phyloP scores from a whole-genome alignment of 2,888 invertebrate species.

The Limnephilus auricula region DNA sequence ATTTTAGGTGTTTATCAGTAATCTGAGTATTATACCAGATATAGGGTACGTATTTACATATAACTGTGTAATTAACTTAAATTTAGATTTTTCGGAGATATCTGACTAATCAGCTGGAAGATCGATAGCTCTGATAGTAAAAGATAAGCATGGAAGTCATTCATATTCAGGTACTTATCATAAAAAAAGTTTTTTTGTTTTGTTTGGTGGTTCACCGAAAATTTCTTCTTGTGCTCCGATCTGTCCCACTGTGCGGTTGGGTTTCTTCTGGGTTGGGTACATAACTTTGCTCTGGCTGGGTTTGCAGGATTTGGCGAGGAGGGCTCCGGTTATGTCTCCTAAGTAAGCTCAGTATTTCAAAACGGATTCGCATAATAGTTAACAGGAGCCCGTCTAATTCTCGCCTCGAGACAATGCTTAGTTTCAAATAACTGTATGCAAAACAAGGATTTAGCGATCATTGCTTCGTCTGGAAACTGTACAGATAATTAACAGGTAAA shows the following conservation, averaged over 20 bases:
- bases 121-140: too few species aligned
- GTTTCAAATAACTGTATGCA: neutral
- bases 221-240: neutral
- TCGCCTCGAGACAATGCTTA: neutral
- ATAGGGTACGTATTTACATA: too few species aligned
- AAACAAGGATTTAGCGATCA: neutral
- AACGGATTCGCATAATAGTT: slow-evolving; percentile 20
- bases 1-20: too few species aligned
- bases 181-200: too few species aligned
- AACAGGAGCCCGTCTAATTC: slow-evolving; percentile 15
- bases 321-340: neutral
- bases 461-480: neutral
- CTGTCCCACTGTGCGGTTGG: neutral
- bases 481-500: neutral
- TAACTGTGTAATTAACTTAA: too few species aligned
- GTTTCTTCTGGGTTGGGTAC: neutral
- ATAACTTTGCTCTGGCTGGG: neutral
- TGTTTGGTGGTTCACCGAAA: too few species aligned
- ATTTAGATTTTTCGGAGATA: too few species aligned
- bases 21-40: too few species aligned
- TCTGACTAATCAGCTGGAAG: too few species aligned
- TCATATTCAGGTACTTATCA: too few species aligned
- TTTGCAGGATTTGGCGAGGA: neutral
- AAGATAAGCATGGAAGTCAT: too few species aligned
- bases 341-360: neutral